Percentiles rank a stretch among this genome's conserved stretches.
Evolutionary conservation across 2,797 vertebrate species (phyloP).

Genomic region (Hoplostethus atlanticus): DNA sequence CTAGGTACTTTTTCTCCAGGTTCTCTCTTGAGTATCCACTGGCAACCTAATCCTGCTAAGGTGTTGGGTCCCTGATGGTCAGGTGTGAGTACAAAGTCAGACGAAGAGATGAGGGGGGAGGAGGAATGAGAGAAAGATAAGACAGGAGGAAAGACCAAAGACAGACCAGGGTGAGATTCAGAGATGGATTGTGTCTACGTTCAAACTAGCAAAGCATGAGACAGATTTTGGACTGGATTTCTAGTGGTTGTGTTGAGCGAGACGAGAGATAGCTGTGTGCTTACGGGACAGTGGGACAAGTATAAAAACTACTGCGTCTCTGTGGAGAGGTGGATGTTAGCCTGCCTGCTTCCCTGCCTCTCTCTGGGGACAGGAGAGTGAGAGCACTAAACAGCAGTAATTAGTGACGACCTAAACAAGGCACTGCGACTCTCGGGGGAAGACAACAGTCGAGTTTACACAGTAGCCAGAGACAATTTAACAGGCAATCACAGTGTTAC

Average conservation of each 20-base stretch:
- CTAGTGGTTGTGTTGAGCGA: slow-evolving; percentile 45
- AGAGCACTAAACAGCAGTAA: slow-evolving; percentile 72
- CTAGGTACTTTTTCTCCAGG: not conserved
- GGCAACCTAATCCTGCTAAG: not conserved
- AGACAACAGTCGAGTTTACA: slow-evolving; percentile 4
- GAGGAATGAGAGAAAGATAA: not conserved
- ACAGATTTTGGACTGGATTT: slow-evolving; percentile 47
- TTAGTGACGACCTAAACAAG: slow-evolving; percentile 74
- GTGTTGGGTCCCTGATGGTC: not conserved
- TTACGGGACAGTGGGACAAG: slow-evolving; percentile 68
- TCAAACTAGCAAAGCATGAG: slow-evolving; percentile 5
- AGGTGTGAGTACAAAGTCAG: not conserved
- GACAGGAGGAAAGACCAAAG: not conserved
- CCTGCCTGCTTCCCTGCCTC: slow-evolving; percentile 26
- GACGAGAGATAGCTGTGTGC: slow-evolving; percentile 60
- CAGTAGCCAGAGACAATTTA: not conserved
- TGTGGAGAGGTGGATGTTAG: slow-evolving; percentile 24
- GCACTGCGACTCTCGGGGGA: slow-evolving; percentile 45
- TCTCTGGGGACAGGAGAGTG: slow-evolving; percentile 40
- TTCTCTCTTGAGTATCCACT: not conserved
- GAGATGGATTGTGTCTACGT: slow-evolving; percentile 4
- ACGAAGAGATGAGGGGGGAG: not conserved
- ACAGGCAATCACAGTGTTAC: slow-evolving; percentile 4
- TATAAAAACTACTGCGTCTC: slow-evolving; percentile 66
- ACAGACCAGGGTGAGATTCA: not conserved